These are phyloP conservation scores for Amphibalanus amphitrite DNA, from an alignment of 1,140 invertebrate genomes.

Conservation along the genomic window DNA sequence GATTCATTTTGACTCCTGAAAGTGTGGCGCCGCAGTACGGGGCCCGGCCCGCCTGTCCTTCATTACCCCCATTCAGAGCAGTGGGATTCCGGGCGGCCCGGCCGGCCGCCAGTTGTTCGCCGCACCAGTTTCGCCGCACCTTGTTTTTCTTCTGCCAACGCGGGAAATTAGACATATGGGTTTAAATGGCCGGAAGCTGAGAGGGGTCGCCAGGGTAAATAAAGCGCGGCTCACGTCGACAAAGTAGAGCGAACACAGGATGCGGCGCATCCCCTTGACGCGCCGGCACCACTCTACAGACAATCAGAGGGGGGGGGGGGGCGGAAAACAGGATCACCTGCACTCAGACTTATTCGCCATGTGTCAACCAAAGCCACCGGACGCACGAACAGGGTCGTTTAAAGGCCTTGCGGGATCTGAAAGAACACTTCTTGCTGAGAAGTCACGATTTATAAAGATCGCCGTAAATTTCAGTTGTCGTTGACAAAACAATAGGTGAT, in stretches of 20 bases:
- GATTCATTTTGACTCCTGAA: not conserved
- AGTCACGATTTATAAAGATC: no score
- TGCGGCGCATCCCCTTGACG: not conserved
- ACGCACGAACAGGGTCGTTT: no score
- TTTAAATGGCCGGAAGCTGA: not conserved
- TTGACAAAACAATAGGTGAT: no score
- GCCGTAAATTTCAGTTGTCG: no score
- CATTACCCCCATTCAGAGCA: not conserved
- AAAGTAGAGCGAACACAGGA: not conserved
- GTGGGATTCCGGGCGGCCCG: no score
- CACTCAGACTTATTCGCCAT: not conserved
- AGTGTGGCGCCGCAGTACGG: not conserved
- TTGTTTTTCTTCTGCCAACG: conserved; percentile 1
- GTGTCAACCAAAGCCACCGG: not conserved
- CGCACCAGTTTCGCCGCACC: not conserved
- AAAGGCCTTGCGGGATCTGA: no score
- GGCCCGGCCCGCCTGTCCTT: not conserved
- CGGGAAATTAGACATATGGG: not conserved
- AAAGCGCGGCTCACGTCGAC: not conserved
- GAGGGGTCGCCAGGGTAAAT: not conserved
- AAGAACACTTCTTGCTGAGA: no score
- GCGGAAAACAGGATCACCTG: not conserved
- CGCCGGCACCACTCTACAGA: not conserved
- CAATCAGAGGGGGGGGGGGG: not conserved
- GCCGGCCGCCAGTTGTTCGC: not conserved